These are phyloP conservation scores for Neosalanx taihuensis DNA, from an alignment of 2,797 vertebrate species.

Conservation along the genomic window DNA sequence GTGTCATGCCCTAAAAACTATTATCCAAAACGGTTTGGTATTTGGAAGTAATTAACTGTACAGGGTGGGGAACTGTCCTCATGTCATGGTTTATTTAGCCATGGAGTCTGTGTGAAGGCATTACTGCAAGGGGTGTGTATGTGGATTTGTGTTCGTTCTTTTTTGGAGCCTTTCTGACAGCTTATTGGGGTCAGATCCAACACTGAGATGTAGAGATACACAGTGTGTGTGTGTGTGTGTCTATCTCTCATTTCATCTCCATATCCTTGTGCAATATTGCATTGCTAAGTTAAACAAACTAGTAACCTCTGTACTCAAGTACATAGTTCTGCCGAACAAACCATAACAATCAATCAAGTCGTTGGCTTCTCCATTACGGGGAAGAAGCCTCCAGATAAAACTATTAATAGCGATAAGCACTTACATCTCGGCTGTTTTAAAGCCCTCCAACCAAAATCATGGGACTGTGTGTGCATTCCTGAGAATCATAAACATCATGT, in stretches of 20 bases:
- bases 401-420: slow-evolving; percentile 1
- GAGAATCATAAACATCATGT: slow-evolving; percentile 5
- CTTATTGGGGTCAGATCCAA: slow-evolving; percentile 5
- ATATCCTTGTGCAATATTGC: slow-evolving; percentile 2
- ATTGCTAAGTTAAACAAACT: neutral
- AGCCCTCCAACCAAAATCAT: neutral
- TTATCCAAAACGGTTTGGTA: too few species aligned
- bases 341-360: neutral
- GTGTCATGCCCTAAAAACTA: too few species aligned
- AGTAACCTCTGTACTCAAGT: slow-evolving; percentile 7
- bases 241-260: slow-evolving; percentile 3
- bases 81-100: neutral
- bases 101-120: neutral
- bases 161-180: neutral
- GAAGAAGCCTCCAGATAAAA: neutral
- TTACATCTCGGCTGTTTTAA: slow-evolving; percentile 1
- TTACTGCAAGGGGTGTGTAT: neutral
- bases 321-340: slow-evolving; percentile 6
- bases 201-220: neutral
- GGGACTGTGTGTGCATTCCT: neutral
- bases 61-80: neutral
- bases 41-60: too few species aligned
- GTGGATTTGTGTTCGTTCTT: neutral
- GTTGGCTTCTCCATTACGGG: neutral
- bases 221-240: neutral